These are phyloP conservation scores for Amblyjoppa proteus DNA, from an alignment of 2,888 invertebrate species.

Conservation along the genomic window DNA sequence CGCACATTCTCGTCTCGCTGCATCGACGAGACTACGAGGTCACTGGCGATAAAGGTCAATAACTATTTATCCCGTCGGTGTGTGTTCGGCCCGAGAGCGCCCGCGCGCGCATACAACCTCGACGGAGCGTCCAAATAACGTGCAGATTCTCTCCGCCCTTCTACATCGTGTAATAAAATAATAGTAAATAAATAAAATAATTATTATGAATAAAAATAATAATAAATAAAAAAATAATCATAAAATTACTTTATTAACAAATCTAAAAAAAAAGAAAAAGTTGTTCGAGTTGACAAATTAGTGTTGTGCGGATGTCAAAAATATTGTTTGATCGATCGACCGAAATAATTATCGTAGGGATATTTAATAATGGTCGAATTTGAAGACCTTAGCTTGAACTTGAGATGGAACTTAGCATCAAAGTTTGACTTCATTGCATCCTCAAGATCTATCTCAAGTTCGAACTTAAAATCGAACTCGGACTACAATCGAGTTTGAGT, in stretches of 20 bases:
- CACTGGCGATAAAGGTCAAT: slow-evolving; percentile 78
- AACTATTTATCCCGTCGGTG: slow-evolving; percentile 75
- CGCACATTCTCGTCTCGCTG: slow-evolving; percentile 61
- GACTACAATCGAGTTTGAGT: no score
- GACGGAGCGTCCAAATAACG: slow-evolving; percentile 20
- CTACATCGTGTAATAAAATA: not conserved
- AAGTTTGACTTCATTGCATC: no score
- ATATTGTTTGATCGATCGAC: no score
- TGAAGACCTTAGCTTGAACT: no score
- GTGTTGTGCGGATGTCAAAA: no score
- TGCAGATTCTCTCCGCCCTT: not conserved
- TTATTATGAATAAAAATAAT: not conserved
- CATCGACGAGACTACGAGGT: slow-evolving; percentile 66
- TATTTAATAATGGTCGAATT: no score
- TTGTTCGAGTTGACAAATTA: not conserved
- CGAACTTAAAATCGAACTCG: no score
- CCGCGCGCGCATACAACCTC: slow-evolving; percentile 49
- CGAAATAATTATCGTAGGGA: no score
- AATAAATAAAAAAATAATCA: not conserved
- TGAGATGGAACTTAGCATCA: no score
- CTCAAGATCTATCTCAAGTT: no score
- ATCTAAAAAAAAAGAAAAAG: not conserved
- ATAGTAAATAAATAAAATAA: not conserved
- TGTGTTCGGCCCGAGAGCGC: slow-evolving; percentile 40
- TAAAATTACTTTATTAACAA: not conserved